These are phyloP conservation scores for Magallana nippona DNA, from an alignment of 2,888 invertebrate genomes.

Conservation along the genomic window DNA sequence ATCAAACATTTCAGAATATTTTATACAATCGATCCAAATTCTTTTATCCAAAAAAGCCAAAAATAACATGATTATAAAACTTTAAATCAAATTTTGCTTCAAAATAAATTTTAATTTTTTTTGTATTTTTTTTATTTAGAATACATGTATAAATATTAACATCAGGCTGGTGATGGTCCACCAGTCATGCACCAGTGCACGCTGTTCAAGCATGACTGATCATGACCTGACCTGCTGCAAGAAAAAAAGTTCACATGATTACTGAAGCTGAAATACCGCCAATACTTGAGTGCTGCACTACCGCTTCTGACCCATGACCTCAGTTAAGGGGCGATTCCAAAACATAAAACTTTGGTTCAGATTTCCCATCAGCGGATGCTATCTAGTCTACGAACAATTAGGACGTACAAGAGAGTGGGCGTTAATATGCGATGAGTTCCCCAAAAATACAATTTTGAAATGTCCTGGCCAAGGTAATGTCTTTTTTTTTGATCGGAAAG, in stretches of 20 bases:
- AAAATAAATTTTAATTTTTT: too few species aligned
- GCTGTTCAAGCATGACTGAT: conserved; percentile 14
- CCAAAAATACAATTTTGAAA: background rate
- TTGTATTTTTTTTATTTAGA: too few species aligned
- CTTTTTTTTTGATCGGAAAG: background rate
- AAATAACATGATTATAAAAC: too few species aligned
- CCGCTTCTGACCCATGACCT: conserved; percentile 23
- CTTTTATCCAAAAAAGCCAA: too few species aligned
- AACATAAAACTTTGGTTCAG: conserved; percentile 14
- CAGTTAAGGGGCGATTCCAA: conserved; percentile 26
- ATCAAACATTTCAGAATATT: too few species aligned
- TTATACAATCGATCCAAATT: too few species aligned
- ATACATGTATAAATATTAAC: background rate
- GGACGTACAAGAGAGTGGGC: conserved; percentile 5
- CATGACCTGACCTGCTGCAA: conserved; percentile 32
- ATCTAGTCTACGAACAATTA: conserved; percentile 28
- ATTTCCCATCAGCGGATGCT: conserved; percentile 1
- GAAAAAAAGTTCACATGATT: conserved; percentile 23
- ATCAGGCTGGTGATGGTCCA: conserved; percentile 18
- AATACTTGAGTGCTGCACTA: conserved; percentile 35
- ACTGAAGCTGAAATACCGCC: conserved; percentile 30
- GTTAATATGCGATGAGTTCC: background rate
- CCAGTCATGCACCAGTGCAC: conserved; percentile 24
- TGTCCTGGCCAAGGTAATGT: background rate
- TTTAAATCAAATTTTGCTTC: too few species aligned